Conservation (phyloP, 2,113 vertebrate genomes). For the Lepidothrix coronata region DNA sequence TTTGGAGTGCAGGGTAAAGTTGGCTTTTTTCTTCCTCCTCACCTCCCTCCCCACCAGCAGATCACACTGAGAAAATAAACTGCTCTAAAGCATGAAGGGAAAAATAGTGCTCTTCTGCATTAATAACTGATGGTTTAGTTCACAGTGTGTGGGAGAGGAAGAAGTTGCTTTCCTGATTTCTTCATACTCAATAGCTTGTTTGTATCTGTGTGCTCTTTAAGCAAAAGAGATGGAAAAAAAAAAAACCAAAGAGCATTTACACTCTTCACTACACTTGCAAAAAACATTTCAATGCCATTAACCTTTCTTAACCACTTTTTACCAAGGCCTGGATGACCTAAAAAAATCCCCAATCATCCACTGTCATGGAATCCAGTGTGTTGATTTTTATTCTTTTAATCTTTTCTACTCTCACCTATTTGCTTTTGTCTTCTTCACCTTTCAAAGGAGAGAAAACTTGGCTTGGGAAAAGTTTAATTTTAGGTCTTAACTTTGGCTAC, state of each 20-base stretch:
- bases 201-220: not conserved
- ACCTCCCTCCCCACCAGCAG: not conserved
- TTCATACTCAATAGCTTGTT: conserved; percentile 16
- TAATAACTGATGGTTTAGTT: conserved; percentile 25
- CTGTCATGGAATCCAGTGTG: not conserved
- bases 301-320: not conserved
- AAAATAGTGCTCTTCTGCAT: not conserved
- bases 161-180: conserved; percentile 9
- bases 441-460: not conserved
- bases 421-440: not conserved
- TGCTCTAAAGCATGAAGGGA: not conserved
- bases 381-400: not conserved
- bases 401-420: not conserved
- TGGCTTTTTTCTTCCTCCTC: not conserved
- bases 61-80: conserved; percentile 40
- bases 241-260: not conserved
- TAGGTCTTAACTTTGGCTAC: conserved; percentile 4
- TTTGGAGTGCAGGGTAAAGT: not conserved
- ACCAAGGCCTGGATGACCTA: not conserved
- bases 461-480: not conserved
- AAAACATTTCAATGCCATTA: not conserved
- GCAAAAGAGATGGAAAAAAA: not conserved
- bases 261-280: not conserved
- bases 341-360: not conserved
- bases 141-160: conserved; percentile 36